Conservation (phyloP, 1,140 invertebrate genomes). For the Caenorhabditis latens region DNA sequence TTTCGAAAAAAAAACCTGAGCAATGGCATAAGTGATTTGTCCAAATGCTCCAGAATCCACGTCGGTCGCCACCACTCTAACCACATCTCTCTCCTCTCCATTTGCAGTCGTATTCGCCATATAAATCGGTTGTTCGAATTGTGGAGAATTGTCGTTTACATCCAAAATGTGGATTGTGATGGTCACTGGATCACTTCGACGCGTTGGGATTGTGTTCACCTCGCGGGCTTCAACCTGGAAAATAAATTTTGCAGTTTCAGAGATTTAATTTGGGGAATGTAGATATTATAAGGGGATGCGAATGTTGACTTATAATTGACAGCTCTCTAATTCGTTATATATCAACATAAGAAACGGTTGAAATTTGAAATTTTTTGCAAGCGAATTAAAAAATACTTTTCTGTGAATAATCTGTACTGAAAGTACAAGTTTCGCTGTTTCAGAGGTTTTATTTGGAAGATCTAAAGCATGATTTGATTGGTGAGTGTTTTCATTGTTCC, state of each 20-base stretch:
- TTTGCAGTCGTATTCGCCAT: conserved; percentile 75
- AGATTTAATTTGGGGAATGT: no score
- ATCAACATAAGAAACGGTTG: no score
- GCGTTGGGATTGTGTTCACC: conserved; percentile 73
- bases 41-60: conserved; percentile 62
- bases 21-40: conserved; percentile 56
- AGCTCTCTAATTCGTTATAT: no score
- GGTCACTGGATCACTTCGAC: conserved; percentile 72
- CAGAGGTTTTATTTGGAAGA: no score
- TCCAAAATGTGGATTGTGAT: conserved; percentile 73
- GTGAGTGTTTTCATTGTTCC: no score
- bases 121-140: conserved; percentile 72
- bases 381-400: no score
- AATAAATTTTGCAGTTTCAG: not conserved
- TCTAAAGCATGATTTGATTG: no score
- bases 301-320: no score
- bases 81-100: conserved; percentile 58
- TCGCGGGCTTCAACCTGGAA: conserved; percentile 73
- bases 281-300: no score
- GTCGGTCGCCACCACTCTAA: conserved; percentile 62
- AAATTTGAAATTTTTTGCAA: no score
- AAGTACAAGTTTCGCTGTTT: no score
- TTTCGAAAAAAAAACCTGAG: not conserved
- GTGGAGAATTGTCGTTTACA: conserved; percentile 71
- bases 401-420: no score